Conservation (phyloP, 2,888 invertebrate genomes). For the Drosophila trichaetosa region DNA sequence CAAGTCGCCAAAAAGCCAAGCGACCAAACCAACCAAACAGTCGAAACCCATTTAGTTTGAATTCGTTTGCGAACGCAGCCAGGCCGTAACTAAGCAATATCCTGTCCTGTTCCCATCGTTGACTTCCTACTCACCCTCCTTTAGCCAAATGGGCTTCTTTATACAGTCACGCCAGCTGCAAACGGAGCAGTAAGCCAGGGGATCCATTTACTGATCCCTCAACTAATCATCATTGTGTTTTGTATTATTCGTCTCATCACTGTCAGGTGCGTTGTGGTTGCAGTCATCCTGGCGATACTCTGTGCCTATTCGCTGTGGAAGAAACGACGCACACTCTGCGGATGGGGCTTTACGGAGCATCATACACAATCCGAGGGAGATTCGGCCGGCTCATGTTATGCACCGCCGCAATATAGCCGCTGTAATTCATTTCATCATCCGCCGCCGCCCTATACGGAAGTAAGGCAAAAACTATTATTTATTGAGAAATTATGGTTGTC, state of each 20-base stretch:
- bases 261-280: conserved; percentile 88
- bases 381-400: conserved; percentile 92
- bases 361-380: conserved; percentile 89
- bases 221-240: neutral
- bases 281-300: conserved; percentile 89
- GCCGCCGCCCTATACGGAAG: conserved; percentile 94
- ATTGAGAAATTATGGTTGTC: neutral
- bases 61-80: conserved; percentile 70
- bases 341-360: conserved; percentile 86
- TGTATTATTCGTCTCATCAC: neutral
- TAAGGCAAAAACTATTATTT: conserved; percentile 78
- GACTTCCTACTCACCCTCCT: neutral
- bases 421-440: conserved; percentile 93
- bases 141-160: conserved; percentile 68
- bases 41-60: conserved; percentile 53
- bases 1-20: conserved; percentile 66
- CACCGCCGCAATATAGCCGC: conserved; percentile 93
- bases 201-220: neutral
- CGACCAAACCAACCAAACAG: conserved; percentile 20
- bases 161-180: conserved; percentile 75
- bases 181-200: conserved; percentile 65
- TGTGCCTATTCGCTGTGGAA: conserved; percentile 90
- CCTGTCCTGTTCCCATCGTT: neutral
- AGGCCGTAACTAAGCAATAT: conserved; percentile 20
- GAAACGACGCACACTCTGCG: conserved; percentile 85